Base-by-base conservation (phyloP, 2,888 invertebrate species). In the Blastobasis lacticolella region DNA sequence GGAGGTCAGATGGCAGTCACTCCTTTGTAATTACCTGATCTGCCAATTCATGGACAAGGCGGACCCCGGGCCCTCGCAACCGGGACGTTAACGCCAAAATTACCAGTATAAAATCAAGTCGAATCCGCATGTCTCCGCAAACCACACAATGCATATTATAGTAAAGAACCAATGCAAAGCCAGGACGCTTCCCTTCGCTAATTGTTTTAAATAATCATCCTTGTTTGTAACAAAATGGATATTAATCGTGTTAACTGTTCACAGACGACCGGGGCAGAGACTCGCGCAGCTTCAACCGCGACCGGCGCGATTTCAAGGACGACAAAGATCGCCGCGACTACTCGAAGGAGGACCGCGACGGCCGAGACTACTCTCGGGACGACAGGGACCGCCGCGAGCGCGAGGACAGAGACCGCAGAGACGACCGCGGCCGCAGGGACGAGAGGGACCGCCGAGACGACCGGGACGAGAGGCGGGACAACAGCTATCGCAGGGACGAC, bases 211-310 rank as follows among this genome's bases (percentile, higher is more conserved):
- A 8, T 40, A 8, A 8, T 6, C 41, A 40, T 8, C 7, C 9
- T 10, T 2, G 10, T 10, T 45, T 10, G 5, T 45, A 5, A 38
- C 5, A 9, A 9, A 23, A n/a, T n/a, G n/a, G n/a, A n/a, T n/a
- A n/a, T n/a, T n/a, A n/a, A 23, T 49, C 37, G 38, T 38, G 10
- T 8, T 36, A 38, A 49, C 51, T 50, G 1, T 41, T 58, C 8
- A 4, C 66, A 81, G 82, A 83, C 51, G 83, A 83, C 42, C 81
- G 82, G 49, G 76, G 77, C 7, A 68, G 81, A 59, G 85, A 86
- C 58, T 73, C 81, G 4, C 85, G 85, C 55, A 79, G 77, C 62
- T 86, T 73, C 71, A 84, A 83, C 63, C 71, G 73, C 56, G 83
- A 78, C 55, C 60, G 71, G 37, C 83, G 83, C 55, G 84, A 81